A percentile compares a stretch with the other conserved stretches of the same genome.
Conservation (phyloP, 92 coral and sea anemone species). For the Epizoanthus ramosus region DNA sequence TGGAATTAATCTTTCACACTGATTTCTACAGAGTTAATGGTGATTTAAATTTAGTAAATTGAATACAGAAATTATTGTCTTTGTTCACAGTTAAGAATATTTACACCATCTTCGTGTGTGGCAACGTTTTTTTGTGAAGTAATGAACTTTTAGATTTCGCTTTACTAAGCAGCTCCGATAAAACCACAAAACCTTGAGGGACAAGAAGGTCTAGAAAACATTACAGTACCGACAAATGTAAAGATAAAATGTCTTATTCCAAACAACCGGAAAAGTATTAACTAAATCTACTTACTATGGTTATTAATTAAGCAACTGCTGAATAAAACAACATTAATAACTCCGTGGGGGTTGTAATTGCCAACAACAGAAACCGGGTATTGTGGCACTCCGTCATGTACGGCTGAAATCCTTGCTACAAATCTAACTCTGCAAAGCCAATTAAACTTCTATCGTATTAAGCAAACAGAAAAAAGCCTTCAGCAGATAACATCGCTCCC, state of each 20-base stretch:
- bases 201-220: background rate
- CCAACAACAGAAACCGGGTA: slow-evolving; percentile 27
- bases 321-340: slow-evolving; percentile 38
- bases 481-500: background rate
- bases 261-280: background rate
- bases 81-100: slow-evolving; percentile 47
- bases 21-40: slow-evolving; percentile 19
- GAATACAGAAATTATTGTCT: slow-evolving; percentile 51
- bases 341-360: slow-evolving; percentile 46
- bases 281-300: slow-evolving; percentile 2
- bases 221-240: background rate
- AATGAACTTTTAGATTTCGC: slow-evolving; percentile 33
- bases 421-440: slow-evolving; percentile 3
- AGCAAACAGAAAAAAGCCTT: background rate
- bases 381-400: slow-evolving; percentile 4
- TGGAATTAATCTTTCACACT: slow-evolving; percentile 16
- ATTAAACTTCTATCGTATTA: slow-evolving; percentile 17
- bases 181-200: slow-evolving; percentile 12
- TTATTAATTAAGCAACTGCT: slow-evolving; percentile 43
- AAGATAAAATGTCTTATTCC: background rate
- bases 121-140: slow-evolving; percentile 42
- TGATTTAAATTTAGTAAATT: slow-evolving; percentile 29
- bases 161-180: slow-evolving; percentile 14
- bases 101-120: slow-evolving; percentile 71
- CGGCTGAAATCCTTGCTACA: slow-evolving; percentile 10